Evolutionary conservation across 2,888 invertebrate species (phyloP).

Genomic region (Ypsolopha sequella): DNA sequence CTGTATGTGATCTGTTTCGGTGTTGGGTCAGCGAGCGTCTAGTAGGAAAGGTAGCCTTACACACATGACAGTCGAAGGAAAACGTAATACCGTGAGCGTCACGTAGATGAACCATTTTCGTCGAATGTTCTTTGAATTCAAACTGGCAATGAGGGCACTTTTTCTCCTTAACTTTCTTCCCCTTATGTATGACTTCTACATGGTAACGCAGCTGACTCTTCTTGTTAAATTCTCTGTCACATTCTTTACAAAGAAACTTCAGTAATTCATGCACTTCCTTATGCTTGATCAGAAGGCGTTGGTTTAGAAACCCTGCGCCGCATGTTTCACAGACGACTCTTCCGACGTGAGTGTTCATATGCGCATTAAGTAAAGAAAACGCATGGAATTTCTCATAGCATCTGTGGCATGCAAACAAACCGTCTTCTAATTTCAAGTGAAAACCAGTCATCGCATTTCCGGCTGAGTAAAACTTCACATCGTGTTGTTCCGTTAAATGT

Average conservation of each 20-base stretch:
- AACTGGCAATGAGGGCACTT: conserved; percentile 30
- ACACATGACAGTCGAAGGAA: conserved; percentile 28
- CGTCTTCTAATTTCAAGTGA: conserved; percentile 24
- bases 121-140: conserved; percentile 37
- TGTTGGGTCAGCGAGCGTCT: conserved; percentile 35
- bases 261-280: conserved; percentile 26
- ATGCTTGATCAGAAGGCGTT: conserved; percentile 30
- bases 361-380: conserved; percentile 28
- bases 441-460: conserved; percentile 40
- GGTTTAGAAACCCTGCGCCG: conserved; percentile 33
- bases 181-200: conserved; percentile 36
- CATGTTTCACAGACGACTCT: conserved; percentile 44
- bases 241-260: conserved; percentile 32
- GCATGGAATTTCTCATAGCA: conserved; percentile 26
- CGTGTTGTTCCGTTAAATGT: conserved; percentile 27
- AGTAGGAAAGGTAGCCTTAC: conserved; percentile 23
- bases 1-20: conserved; percentile 36
- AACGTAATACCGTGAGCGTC: conserved; percentile 28
- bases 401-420: conserved; percentile 28
- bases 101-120: conserved; percentile 31
- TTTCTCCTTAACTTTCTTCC: conserved; percentile 22
- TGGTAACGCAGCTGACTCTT: conserved; percentile 52
- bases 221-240: conserved; percentile 45
- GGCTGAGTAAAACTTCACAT: conserved; percentile 20
- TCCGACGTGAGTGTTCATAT: conserved; percentile 36